Base-by-base conservation (phyloP, 2,888 invertebrate genomes). In the Clanis bilineata region DNA sequence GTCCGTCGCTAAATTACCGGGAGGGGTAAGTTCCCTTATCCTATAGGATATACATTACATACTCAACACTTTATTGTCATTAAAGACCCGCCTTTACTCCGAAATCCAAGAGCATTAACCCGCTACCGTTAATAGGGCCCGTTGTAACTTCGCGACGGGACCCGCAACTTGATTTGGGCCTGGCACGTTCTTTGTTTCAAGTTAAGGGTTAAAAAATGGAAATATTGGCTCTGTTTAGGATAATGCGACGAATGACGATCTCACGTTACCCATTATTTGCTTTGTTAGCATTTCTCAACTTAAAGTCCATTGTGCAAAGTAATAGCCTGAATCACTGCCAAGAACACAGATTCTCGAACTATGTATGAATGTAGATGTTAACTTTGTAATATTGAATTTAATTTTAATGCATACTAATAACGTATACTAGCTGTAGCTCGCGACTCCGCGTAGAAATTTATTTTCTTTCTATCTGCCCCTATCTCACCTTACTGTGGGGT, bases 51-150 rank as follows among this genome's bases (percentile, higher is more conserved):
- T n/a, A n/a, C n/a, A n/a, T 15, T 43, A 57, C 38, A 45, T 12
- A 45, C 38, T 51, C 18, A 57, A 60, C 60, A 59, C 64, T 67
- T 64, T 62, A 66, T 66, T 66, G 60, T 63, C 57, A 60, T 64
- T 63, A 47, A 47, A 32, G 18, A 32, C 18, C 28, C 28, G 56
- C 23, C 64, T 65, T 60, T 63, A 64, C 56, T 57, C 62, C 56
- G 36, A 63, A 57, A 67, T 51, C 65, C 67, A 68, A 61, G 56
- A 64, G 62, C 64, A 66, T 70, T 69, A 66, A 64, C 65, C 62
- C 45, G 57, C 64, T 68, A 64, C 62, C 45, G 57, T 65, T 68
- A 64, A 64, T 63, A 61, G 62, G 55, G 55, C 55, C 58, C 56
- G 25, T 47, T 59, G 57, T 51, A 41, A 38, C 23, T 57, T 38